Conservation (phyloP, 2,888 invertebrate species). For the Phrixothrix hirtus region DNA sequence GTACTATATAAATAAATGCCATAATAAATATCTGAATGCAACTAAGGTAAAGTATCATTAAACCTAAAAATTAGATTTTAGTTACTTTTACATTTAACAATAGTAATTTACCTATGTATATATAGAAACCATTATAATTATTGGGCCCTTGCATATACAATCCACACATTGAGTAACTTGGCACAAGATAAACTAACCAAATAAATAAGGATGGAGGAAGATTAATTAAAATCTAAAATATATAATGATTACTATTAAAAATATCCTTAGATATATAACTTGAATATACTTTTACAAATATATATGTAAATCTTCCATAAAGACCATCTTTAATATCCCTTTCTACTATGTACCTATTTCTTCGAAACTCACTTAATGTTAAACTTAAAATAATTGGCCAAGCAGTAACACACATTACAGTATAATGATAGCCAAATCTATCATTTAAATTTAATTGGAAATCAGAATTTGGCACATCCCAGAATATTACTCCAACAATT, state of each 20-base stretch:
- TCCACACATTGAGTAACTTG: conserved; percentile 88
- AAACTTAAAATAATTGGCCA: conserved; percentile 78
- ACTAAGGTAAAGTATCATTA: conserved; percentile 72
- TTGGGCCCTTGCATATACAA: conserved; percentile 71
- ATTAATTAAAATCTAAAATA: conserved; percentile 73
- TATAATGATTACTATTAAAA: conserved; percentile 13
- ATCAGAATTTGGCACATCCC: conserved; percentile 83
- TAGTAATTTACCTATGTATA: conserved; percentile 65
- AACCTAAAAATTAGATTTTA: conserved; percentile 58
- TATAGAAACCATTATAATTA: conserved; percentile 70
- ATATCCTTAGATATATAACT: not conserved
- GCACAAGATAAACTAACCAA: conserved; percentile 83
- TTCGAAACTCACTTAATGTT: conserved; percentile 62
- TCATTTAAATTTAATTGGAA: conserved; percentile 74
- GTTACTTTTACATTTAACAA: not conserved
- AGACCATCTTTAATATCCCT: conserved; percentile 80
- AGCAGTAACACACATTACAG: conserved; percentile 73
- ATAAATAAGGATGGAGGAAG: conserved; percentile 77
- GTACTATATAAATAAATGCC: conserved; percentile 68
- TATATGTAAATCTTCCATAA: conserved; percentile 78
- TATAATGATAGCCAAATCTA: conserved; percentile 85
- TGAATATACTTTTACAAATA: conserved; percentile 73
- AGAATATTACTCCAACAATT: conserved; percentile 83
- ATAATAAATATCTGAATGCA: conserved; percentile 70
- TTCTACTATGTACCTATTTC: conserved; percentile 68